A percentile compares a stretch with the other conserved stretches of the same genome.
These are phyloP conservation scores for Helleia helle DNA, from an alignment of 2,888 invertebrate genomes.

Conservation along the genomic window DNA sequence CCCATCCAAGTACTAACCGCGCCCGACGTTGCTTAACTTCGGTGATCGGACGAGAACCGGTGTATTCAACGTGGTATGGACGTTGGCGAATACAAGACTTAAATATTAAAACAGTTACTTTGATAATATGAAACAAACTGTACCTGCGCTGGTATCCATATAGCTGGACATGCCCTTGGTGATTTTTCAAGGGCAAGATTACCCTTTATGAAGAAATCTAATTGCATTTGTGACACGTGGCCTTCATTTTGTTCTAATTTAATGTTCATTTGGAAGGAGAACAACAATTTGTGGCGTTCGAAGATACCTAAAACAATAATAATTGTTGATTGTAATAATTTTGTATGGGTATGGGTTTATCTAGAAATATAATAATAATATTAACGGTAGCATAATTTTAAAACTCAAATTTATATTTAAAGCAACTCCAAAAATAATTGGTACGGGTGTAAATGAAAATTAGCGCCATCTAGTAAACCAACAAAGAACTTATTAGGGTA, in stretches of 20 bases:
- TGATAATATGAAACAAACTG: neutral
- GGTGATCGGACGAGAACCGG: slow-evolving; percentile 28
- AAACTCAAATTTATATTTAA: too few relatives aligned
- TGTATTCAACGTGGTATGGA: slow-evolving; percentile 19
- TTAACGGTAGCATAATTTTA: too few relatives aligned
- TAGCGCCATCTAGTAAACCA: neutral
- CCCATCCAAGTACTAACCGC: slow-evolving; percentile 49
- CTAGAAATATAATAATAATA: too few relatives aligned
- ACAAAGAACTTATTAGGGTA: neutral
- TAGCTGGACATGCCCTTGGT: slow-evolving; percentile 75
- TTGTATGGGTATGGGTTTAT: too few relatives aligned
- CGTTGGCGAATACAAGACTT: slow-evolving; percentile 8
- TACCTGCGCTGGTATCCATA: slow-evolving; percentile 80
- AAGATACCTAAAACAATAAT: slow-evolving; percentile 82
- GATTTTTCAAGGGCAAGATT: slow-evolving; percentile 86
- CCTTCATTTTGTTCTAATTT: slow-evolving; percentile 83
- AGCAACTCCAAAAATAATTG: too few relatives aligned
- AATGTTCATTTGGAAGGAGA: slow-evolving; percentile 92
- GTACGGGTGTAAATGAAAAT: neutral
- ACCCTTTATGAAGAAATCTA: slow-evolving; percentile 95
- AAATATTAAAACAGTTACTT: neutral
- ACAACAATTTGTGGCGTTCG: slow-evolving; percentile 91
- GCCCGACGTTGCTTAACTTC: slow-evolving; percentile 39
- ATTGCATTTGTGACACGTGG: slow-evolving; percentile 77
- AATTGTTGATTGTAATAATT: too few relatives aligned